Evolutionary conservation across 2,113 vertebrate genomes (phyloP), one percentile per base, ranked within the genome.

Genomic region (Dipodomys spectabilis): DNA sequence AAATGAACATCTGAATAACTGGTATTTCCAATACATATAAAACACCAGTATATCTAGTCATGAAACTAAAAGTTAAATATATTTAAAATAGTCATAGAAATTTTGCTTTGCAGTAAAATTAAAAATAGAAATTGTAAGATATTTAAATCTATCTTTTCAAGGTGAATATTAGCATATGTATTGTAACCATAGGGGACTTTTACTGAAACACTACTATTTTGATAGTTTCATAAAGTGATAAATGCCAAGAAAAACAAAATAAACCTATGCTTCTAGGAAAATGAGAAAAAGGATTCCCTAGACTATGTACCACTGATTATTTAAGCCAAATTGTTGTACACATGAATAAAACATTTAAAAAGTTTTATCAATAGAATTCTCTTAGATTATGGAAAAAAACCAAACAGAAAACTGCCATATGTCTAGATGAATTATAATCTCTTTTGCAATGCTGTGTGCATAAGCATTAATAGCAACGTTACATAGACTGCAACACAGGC

Each of bases 331-430:
- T 64, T 78, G 3, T 79, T 78, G 3, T 79, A 8, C 7, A 28
- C n/a, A 62, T 25, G 30, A 77, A 85, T 74, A 74, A 95, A 89
- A 72, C 22, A 68, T 80, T 87, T 67, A 32, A 30, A 45, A 92
- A 71, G 16, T 74, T 88, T 84, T 60, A 91, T 87, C 68, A 82
- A 65, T 25, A 90, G 53, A 73, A 2, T 39, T 88, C 4, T 95
- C 79, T 86, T 80, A 67, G 68, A 82, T 22, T 10, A 88, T 0
- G 88, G 57, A 95, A 64, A 32, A 39, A 90, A 77, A 19, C 53
- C 32, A 69, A 86, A 86, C 8, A 90, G 53, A 91, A 79, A 84
- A 35, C 2, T 88, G 64, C 35, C 64, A 87, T 88, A 30, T 95
- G 60, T 90, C 62, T 90, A 69, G 74, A 83, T 82, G 45, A 86